Evolutionary conservation across 2,113 vertebrate species (phyloP), one percentile per base, ranked within the genome.

Genomic region (Regulus satrapa): DNA sequence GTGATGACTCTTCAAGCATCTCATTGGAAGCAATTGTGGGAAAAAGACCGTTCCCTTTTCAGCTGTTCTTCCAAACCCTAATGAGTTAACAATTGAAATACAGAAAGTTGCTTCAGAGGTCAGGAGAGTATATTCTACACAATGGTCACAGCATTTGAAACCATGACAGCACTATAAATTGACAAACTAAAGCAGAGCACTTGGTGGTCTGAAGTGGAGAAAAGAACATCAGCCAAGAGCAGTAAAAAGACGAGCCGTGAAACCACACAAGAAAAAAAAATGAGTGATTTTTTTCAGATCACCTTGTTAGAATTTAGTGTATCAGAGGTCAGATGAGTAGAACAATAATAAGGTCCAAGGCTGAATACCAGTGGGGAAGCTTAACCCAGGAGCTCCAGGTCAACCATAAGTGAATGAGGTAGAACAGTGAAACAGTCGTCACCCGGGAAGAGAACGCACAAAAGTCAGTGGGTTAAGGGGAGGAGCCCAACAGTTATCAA

Each of bases 121-220:
- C 97, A 98, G 96, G 85, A 97, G 97, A 96, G 97, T 98, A 97
- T 98, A 98, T 97, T 97, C 96, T 19, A 95, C 97, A 99, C 98
- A 99, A 99, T 98, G 97, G 98, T 97, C 93, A 43, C 94, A 96
- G 98, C 97, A 97, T 98, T 98, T 98, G 98, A 98, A 99, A 98
- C 98, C 98, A 98, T 98, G 98, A 98, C 98, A 98, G 98, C 98
- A 98, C 98, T 98, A 98, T 98, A 98, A 99, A 99, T 98, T 97
- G 98, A 98, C 94, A 97, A 97, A 97, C 98, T 97, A 97, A 97
- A 97, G 97, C 97, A 85, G 89, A 97, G 96, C 97, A 75, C 97
- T 97, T 95, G 95, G 97, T 96, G 98, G 98, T 97, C 98, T 95
- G 89, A 94, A 96, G 82, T 55, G 92, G 92, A 97, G 96, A 97